These are phyloP conservation scores for Aphelenchoides bicaudatus DNA, from an alignment of 2,888 invertebrate genomes.

Conservation along the genomic window DNA sequence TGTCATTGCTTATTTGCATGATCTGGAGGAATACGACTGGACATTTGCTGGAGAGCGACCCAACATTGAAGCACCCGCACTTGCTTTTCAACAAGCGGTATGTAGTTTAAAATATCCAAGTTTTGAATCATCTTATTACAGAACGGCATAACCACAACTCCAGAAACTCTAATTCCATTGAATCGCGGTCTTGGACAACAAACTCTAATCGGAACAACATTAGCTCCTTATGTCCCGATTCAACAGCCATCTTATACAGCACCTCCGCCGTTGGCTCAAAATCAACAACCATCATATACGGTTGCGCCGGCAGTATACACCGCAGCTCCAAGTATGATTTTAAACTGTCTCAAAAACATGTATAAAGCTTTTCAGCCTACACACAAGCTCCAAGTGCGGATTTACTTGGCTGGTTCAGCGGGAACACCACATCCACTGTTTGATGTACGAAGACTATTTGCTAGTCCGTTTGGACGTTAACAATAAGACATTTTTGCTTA, in stretches of 20 bases:
- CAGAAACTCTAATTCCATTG: conserved; percentile 16
- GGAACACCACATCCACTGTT: conserved; percentile 17
- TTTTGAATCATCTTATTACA: neutral
- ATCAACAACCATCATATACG: no score
- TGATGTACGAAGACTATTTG: neutral
- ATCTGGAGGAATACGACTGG: conserved; percentile 26
- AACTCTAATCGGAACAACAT: conserved; percentile 12
- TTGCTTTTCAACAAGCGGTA: neutral
- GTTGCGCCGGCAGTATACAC: conserved; percentile 5
- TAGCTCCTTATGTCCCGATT: conserved; percentile 7
- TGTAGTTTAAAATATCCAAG: neutral
- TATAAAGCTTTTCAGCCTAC: no score
- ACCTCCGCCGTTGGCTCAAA: neutral
- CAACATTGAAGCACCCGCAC: neutral
- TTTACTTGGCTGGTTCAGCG: neutral
- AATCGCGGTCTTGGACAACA: neutral
- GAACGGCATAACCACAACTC: conserved; percentile 4
- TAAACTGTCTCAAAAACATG: no score
- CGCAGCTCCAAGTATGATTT: neutral
- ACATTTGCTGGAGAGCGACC: conserved; percentile 17
- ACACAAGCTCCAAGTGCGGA: neutral
- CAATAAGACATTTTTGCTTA: no score
- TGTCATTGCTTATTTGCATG: conserved; percentile 19
- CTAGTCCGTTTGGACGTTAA: no score
- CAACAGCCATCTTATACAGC: neutral